Base-by-base conservation (phyloP, 2,888 invertebrate species). In the Mayetiola destructor region DNA sequence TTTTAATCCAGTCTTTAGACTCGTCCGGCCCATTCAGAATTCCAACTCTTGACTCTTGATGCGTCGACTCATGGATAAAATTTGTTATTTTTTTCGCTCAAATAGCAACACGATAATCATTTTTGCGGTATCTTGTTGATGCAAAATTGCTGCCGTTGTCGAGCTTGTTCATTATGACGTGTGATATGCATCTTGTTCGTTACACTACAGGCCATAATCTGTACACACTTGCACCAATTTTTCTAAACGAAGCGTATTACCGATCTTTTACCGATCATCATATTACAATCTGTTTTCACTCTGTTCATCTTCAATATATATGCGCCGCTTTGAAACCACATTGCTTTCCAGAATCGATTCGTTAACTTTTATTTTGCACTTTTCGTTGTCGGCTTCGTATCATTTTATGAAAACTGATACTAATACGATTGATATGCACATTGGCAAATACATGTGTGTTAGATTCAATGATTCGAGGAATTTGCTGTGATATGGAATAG, bases 101-200 rank as follows among this genome's bases (percentile, higher is more conserved):
- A n/a, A n/a, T n/a, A n/a, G n/a, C n/a, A n/a, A n/a, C 48, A 48
- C 27, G 48, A 48, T 48, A 14, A n/a, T n/a, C n/a, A n/a, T 48
- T 27, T 48, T 48, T 27, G 27, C 27, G 48, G 27, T 48, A 27
- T 14, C 48, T 48, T 48, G 48, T 48, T 48, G 48, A 48, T 48
- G 23, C 27, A 27, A 48, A 48, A 27, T 23, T 20, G 48, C 48
- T 48, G 48, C 48, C 27, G 48, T n/a, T 48, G 27, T 23, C 39
- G 42, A 23, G 40, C 48, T 48, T 48, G 27, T 4, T 48, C 48
- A 27, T 48, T 48, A 27, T 48, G 27, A 48, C 9, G 42, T 42
- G 42, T 42, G 42, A 42, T 42, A 42, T 42, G 42, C 42, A 42
- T 42, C 42, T 42, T 42, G 6, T 42, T 10, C 23, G 12, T 27